Evolutionary conservation across 2,113 vertebrate genomes (phyloP), one percentile per base, ranked within the genome.

Genomic region (Clarias gariepinus): DNA sequence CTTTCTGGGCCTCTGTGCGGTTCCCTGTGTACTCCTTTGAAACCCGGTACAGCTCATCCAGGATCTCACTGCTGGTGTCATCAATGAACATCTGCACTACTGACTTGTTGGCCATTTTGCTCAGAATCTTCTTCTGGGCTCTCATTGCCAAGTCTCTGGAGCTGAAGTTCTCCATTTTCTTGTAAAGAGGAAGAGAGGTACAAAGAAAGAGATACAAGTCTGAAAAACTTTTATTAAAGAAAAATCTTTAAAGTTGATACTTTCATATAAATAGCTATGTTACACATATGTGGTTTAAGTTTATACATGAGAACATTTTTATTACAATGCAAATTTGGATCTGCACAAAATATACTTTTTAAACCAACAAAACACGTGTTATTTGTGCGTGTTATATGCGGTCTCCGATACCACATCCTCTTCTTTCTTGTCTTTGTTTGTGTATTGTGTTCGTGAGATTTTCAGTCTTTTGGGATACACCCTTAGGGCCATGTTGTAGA

Each of bases 1-100:
- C 95, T 74, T 96, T 95, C 86, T 97, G 96, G 33, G 97, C 95
- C 91, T 96, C 95, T 0, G 88, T 1, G 82, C 96, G 95, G 88
- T 95, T 96, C 9, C 92, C 94, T 0, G 94, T 95, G 91, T 95
- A 95, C 77, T 95, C 95, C 63, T 96, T 97, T 86, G 96, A 97
- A 88, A 97, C 94, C 0, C 94, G 95, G 94, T 98, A 98, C 16
- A 98, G 96, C 89, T 98, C 97, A 1, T 98, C 97, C 33, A 98
- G 90, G 89, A 98, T 96, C 90, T 96, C 96, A 1, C 96, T 96
- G 91, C 94, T 96, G 55, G 95, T 96, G 90, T 98, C 96, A 3
- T 98, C 97, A 0, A 97, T 95, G 90, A 98, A 96, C 94, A 96
- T 95, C n/a, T 97, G 95, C n/a, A 94, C 95, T 16, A 96, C 94